These are phyloP conservation scores for Amphimallon solstitiale DNA, from an alignment of 2,888 invertebrate genomes.

Conservation along the genomic window DNA sequence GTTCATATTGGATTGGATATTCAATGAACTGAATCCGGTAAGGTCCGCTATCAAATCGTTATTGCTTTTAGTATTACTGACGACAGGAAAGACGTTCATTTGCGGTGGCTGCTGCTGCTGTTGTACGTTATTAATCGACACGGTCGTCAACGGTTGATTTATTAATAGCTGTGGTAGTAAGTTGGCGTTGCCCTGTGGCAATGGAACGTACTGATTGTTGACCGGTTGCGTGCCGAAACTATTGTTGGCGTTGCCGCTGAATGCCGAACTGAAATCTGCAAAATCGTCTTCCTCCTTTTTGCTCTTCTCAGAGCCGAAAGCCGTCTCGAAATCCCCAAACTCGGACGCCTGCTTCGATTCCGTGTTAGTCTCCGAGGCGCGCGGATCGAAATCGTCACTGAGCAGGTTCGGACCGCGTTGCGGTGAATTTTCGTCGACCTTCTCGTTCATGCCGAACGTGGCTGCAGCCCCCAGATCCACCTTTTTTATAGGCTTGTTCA, in stretches of 20 bases:
- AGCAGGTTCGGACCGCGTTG: slow-evolving; percentile 63
- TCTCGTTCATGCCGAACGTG: slow-evolving; percentile 67
- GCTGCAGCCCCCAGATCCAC: slow-evolving; percentile 77
- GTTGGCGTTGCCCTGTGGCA: not conserved
- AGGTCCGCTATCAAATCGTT: slow-evolving; percentile 58
- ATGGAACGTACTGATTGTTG: not conserved
- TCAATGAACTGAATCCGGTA: slow-evolving; percentile 53
- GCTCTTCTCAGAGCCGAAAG: slow-evolving; percentile 63
- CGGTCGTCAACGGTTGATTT: not conserved
- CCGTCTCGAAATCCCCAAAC: slow-evolving; percentile 83
- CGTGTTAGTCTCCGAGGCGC: slow-evolving; percentile 61
- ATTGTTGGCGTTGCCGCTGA: slow-evolving; percentile 55
- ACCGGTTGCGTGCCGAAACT: not conserved
- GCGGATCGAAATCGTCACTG: slow-evolving; percentile 73
- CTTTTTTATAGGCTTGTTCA: slow-evolving; percentile 65
- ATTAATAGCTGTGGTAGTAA: not conserved
- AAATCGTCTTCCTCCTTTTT: slow-evolving; percentile 71
- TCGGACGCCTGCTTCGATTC: slow-evolving; percentile 61
- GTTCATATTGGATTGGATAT: slow-evolving; percentile 45
- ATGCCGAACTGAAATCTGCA: slow-evolving; percentile 84
- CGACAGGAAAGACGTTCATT: not conserved
- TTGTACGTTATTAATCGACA: not conserved
- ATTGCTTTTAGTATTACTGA: not conserved
- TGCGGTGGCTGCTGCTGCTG: no score
- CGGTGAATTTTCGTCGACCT: slow-evolving; percentile 50